phyloP scores from a whole-genome alignment of 2,888 invertebrate genomes.

The Orthosia incerta region DNA sequence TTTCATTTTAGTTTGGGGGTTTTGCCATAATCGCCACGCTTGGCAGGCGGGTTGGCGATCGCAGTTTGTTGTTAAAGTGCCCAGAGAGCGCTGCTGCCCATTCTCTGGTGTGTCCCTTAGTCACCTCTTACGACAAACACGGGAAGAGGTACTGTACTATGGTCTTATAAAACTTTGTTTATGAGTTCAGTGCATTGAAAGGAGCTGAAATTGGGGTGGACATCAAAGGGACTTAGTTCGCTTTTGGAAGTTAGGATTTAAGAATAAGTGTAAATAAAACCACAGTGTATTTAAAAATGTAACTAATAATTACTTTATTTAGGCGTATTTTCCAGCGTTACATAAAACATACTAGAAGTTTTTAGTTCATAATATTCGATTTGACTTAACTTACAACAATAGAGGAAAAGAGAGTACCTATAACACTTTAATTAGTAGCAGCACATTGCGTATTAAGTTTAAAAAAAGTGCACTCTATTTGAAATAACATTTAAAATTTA shows the following conservation, averaged over 20 bases:
- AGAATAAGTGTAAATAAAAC: slow-evolving; percentile 59
- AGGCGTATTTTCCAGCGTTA: slow-evolving; percentile 84
- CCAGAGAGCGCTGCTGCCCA: too few relatives aligned
- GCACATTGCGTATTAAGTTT: not conserved
- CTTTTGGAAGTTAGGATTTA: not conserved
- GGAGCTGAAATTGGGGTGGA: not conserved
- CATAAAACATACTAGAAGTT: slow-evolving; percentile 75
- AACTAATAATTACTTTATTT: slow-evolving; percentile 78
- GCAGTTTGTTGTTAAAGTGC: too few relatives aligned
- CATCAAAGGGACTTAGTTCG: not conserved
- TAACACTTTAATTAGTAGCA: slow-evolving; percentile 41
- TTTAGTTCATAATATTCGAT: slow-evolving; percentile 73
- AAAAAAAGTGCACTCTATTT: not conserved
- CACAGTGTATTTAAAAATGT: slow-evolving; percentile 73
- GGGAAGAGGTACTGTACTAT: too few relatives aligned
- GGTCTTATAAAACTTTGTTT: too few relatives aligned
- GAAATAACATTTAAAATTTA: too few relatives aligned
- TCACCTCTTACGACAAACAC: too few relatives aligned
- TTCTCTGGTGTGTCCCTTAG: too few relatives aligned
- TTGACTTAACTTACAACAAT: slow-evolving; percentile 65
- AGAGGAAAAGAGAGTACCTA: slow-evolving; percentile 60
- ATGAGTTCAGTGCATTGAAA: too few relatives aligned
- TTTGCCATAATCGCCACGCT: too few relatives aligned
- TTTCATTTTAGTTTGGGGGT: too few relatives aligned
- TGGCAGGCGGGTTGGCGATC: too few relatives aligned